Conservation (phyloP, 2,113 vertebrate genomes). For the Chaetura pelagica region DNA sequence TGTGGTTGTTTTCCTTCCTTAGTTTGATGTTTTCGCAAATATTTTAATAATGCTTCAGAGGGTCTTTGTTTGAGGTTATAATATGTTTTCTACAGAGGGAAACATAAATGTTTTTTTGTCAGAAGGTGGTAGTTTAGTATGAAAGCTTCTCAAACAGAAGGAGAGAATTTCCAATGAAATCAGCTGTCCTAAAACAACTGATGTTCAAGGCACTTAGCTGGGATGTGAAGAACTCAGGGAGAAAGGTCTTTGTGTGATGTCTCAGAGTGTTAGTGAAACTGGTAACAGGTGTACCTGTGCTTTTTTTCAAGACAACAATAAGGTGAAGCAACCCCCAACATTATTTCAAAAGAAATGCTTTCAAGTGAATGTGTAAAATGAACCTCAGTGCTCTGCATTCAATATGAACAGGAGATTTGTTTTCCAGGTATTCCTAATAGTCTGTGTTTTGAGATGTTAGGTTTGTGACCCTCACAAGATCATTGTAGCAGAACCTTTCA, state of each 20-base stretch:
- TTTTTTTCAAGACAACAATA: neutral
- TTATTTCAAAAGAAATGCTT: neutral
- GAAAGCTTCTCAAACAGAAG: neutral
- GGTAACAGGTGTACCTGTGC: neutral
- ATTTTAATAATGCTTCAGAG: neutral
- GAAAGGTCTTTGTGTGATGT: neutral
- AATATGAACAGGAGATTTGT: neutral
- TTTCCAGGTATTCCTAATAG: neutral
- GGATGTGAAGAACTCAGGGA: neutral
- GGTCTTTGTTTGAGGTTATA: neutral
- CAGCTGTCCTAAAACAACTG: neutral
- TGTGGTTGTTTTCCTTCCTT: neutral
- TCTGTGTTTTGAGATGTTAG: rapidly evolving
- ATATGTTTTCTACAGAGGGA: neutral
- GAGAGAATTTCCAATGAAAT: neutral
- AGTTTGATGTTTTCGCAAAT: neutral
- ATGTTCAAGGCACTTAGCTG: neutral
- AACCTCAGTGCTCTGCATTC: neutral
- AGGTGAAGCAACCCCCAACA: neutral
- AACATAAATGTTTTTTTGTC: neutral
- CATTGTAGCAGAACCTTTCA: neutral
- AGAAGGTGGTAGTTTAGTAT: neutral
- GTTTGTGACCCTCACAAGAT: neutral
- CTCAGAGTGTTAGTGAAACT: neutral
- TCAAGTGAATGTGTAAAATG: neutral